These are phyloP conservation scores for Brachymystax lenok DNA, from an alignment of 2,797 vertebrate species.

Conservation along the genomic window DNA sequence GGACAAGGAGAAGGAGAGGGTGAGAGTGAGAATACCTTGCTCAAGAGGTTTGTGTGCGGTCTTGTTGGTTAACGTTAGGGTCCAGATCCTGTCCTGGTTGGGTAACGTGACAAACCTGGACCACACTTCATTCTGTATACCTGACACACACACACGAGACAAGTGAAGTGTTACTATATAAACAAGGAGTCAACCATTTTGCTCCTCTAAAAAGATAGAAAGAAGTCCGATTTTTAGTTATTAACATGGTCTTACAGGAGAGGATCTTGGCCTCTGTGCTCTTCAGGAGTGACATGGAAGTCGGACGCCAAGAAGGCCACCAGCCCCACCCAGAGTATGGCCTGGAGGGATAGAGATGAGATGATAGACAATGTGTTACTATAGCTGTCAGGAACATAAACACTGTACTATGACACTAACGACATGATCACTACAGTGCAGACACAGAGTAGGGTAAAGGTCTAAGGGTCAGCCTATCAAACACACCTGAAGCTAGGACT, in stretches of 20 bases:
- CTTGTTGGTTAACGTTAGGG: constrained; percentile 79
- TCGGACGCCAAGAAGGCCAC: constrained; percentile 90
- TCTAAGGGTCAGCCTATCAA: neutral
- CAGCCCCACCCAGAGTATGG: constrained; percentile 80
- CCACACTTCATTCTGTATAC: constrained; percentile 86
- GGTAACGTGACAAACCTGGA: constrained; percentile 86
- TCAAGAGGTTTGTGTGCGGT: constrained; percentile 42
- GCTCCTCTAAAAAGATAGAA: neutral
- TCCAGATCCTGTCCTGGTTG: constrained; percentile 87
- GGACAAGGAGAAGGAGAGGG: neutral
- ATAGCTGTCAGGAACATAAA: neutral
- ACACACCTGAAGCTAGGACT: neutral
- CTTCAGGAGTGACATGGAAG: constrained; percentile 91
- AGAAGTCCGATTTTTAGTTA: neutral
- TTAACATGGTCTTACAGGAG: constrained; percentile 75
- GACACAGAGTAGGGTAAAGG: constrained; percentile 18
- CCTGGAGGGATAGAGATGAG: constrained; percentile 43
- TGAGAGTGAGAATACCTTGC: constrained; percentile 47
- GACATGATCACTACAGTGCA: neutral
- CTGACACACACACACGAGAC: constrained; percentile 56
- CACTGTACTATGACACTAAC: neutral
- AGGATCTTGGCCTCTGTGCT: constrained; percentile 90
- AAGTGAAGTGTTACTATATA: neutral
- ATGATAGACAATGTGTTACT: neutral
- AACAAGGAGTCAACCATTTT: neutral